Evolutionary conservation across 2,113 vertebrate genomes (phyloP).

Genomic region (Entomyzon cyanotis): DNA sequence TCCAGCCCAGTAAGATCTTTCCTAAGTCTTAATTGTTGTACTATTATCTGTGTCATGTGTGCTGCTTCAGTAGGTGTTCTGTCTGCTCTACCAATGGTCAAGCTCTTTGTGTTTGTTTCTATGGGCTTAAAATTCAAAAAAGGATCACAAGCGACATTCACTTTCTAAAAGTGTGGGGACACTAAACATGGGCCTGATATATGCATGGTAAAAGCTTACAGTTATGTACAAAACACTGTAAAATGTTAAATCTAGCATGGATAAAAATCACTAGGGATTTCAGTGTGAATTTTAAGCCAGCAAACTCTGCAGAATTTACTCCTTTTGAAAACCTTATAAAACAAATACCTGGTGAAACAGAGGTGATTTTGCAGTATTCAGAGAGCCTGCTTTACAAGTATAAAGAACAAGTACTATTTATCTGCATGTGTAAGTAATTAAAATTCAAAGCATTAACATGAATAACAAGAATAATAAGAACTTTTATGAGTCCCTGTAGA

Average conservation of each 20-base stretch:
- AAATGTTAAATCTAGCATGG: background rate
- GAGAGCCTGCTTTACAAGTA: slow-evolving; percentile 2
- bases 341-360: background rate
- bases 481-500: background rate
- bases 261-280: background rate
- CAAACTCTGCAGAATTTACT: background rate
- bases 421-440: slow-evolving; percentile 49
- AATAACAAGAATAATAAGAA: slow-evolving; percentile 48
- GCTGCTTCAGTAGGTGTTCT: background rate
- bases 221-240: background rate
- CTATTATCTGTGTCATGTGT: background rate
- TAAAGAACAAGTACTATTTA: background rate
- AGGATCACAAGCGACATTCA: background rate
- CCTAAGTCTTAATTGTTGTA: background rate
- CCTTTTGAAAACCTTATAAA: slow-evolving; percentile 1
- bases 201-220: background rate
- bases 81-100: background rate
- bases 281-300: background rate
- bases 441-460: slow-evolving; percentile 47
- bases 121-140: background rate
- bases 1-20: background rate
- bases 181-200: background rate
- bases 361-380: background rate
- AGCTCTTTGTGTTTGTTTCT: background rate
- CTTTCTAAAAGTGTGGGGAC: background rate